Conservation (phyloP, 2,797 vertebrate species). For the Threskiornis aethiopicus region DNA sequence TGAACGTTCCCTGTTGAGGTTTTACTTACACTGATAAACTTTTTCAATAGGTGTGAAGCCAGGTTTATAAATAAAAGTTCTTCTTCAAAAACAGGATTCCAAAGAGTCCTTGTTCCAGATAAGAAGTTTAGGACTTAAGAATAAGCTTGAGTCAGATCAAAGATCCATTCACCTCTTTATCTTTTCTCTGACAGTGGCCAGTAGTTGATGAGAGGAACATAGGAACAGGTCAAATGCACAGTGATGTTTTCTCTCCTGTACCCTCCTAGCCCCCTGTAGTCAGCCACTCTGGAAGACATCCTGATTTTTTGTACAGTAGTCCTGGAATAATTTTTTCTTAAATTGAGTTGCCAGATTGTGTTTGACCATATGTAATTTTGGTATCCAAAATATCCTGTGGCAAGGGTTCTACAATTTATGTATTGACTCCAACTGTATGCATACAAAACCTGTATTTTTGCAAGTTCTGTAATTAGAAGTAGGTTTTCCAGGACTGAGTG, state of each 20-base stretch:
- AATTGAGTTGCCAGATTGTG: neutral
- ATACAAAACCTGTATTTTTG: neutral
- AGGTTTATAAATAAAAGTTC: neutral
- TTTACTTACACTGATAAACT: neutral
- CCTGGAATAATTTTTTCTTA: neutral
- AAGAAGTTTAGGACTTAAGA: neutral
- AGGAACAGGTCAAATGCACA: neutral
- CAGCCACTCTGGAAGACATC: neutral
- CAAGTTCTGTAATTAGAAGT: neutral
- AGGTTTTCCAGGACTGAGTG: neutral
- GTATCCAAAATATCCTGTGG: neutral
- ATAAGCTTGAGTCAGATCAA: neutral
- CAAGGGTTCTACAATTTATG: neutral
- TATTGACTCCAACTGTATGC: neutral
- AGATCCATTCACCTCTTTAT: neutral
- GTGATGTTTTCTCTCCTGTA: neutral
- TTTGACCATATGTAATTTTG: neutral
- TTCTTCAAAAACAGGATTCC: neutral
- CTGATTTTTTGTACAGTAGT: neutral
- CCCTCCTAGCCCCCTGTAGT: neutral
- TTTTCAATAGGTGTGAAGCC: conserved; percentile 8
- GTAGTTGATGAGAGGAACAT: neutral
- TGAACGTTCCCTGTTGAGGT: neutral
- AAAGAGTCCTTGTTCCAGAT: neutral
- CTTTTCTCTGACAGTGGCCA: neutral